Percentiles rank a stretch among this genome's conserved stretches.
Conservation (phyloP, 2,888 invertebrate genomes). For the Pherbina coryleti region DNA sequence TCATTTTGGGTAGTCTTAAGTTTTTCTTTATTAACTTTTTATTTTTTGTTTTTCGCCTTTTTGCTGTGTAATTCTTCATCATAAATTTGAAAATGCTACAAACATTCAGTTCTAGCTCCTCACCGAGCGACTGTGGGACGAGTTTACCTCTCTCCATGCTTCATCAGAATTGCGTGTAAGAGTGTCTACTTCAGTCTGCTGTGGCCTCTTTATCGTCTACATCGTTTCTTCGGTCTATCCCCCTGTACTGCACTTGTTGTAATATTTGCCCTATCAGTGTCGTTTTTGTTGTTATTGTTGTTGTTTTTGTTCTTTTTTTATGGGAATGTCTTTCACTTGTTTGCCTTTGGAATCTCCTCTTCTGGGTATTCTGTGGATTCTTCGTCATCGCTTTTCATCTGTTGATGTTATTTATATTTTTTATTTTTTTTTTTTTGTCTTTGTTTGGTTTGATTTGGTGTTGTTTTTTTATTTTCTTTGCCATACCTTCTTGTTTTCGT, state of each 20-base stretch:
- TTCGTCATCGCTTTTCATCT: conserved; percentile 12
- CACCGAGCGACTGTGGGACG: neutral
- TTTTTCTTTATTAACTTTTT: neutral
- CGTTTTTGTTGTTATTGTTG: conserved; percentile 1
- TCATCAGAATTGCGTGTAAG: neutral
- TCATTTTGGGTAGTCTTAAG: neutral
- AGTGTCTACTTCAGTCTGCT: neutral
- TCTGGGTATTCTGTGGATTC: neutral
- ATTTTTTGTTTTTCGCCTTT: neutral
- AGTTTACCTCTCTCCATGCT: neutral
- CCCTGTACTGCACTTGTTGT: conserved; percentile 12
- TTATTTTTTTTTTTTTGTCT: too few species aligned
- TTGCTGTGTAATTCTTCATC: conserved; percentile 38
- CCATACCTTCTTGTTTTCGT: neutral
- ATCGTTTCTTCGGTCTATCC: neutral
- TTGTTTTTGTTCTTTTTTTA: conserved; percentile 10
- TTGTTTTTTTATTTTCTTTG: neutral
- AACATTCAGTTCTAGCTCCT: neutral
- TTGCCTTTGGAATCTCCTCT: conserved; percentile 37
- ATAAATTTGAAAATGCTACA: conserved; percentile 35
- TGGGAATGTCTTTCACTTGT: conserved; percentile 29
- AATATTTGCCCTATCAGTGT: conserved; percentile 20
- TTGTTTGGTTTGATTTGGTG: neutral
- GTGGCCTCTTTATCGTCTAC: neutral
- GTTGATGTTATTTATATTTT: conserved; percentile 20